Evolutionary conservation across 2,113 vertebrate genomes (phyloP), one percentile per base, ranked within the genome.

Genomic region (Echinops telfairi): DNA sequence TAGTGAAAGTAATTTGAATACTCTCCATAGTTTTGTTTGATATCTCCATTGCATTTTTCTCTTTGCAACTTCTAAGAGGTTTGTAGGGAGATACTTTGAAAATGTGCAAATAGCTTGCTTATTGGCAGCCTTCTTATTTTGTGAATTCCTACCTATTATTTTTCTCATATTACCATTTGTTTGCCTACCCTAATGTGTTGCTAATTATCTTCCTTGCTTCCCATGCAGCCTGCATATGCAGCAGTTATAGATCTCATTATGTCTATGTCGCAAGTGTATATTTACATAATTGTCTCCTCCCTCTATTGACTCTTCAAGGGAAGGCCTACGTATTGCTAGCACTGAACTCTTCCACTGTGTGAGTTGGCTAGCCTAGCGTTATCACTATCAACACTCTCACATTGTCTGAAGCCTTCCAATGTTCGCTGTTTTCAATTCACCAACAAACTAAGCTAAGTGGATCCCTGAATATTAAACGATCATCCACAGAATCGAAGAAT

Each of bases 191-290:
- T 73, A 70, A 68, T 64, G 5, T 66, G 40, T 0, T 25, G n/a
- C 7, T 23, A 16, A 38, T 40, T 36, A 9, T 8, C 19, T 73
- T 9, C 0, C 2, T 6, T 66, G 53, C 27, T 4, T 12, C 17
- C 23, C 23, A 77, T 22, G 5, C 5, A 38, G 62, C 16, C 36
- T 29, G 22, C 1, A 33, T 0, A 3, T 0, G 7, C 9, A 53
- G 17, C 27, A 11, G 36, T 25, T 64, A 0, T 1, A 40, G 19
- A 17, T 10, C 1, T 1, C 14, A 0, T 20, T 12, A 70, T 3
- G 6, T 11, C n/a, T n/a, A n/a, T n/a, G n/a, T n/a, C n/a, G n/a
- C n/a, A n/a, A 40, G 60, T 8, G 17, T 11, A 14, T 2, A 9
- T n/a, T 84, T 22, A n/a, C 2, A 6, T 15, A 68, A 36, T 4